These are phyloP conservation scores for Crepidodera aurea DNA, from an alignment of 2,888 invertebrate genomes.

Conservation along the genomic window DNA sequence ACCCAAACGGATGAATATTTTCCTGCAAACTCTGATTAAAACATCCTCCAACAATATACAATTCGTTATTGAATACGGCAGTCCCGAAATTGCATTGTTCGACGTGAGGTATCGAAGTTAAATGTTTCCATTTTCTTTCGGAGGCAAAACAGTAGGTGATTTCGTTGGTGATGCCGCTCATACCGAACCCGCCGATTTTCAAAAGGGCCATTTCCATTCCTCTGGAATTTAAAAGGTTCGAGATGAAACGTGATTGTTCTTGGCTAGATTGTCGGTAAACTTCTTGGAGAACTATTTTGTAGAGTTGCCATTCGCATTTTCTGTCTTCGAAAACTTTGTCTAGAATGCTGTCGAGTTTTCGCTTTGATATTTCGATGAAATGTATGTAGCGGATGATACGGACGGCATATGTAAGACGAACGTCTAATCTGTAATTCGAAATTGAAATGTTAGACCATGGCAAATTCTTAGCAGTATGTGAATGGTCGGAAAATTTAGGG, in stretches of 20 bases:
- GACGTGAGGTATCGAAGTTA: slow-evolving; percentile 76
- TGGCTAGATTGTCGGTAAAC: slow-evolving; percentile 51
- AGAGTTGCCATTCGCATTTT: slow-evolving; percentile 55
- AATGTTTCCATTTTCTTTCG: slow-evolving; percentile 68
- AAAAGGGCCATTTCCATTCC: slow-evolving; percentile 75
- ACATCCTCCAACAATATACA: slow-evolving; percentile 76
- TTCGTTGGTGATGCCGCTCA: slow-evolving; percentile 72
- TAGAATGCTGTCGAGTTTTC: slow-evolving; percentile 51
- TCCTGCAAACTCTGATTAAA: slow-evolving; percentile 74
- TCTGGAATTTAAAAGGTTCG: slow-evolving; percentile 66
- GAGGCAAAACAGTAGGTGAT: slow-evolving; percentile 71
- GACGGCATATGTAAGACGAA: slow-evolving; percentile 59
- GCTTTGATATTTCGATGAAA: slow-evolving; percentile 61
- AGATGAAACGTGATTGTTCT: slow-evolving; percentile 38
- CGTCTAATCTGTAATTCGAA: slow-evolving; percentile 56
- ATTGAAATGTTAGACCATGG: too few relatives aligned
- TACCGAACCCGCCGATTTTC: slow-evolving; percentile 75
- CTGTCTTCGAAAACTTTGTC: slow-evolving; percentile 51
- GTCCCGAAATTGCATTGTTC: slow-evolving; percentile 79
- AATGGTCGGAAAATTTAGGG: too few relatives aligned
- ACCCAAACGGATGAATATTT: slow-evolving; percentile 77
- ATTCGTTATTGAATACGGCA: slow-evolving; percentile 71
- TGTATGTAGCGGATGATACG: slow-evolving; percentile 62
- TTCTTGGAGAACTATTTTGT: slow-evolving; percentile 59
- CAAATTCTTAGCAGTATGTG: too few relatives aligned